A percentile compares a stretch with the other conserved stretches of the same genome.
phyloP scores from a whole-genome alignment of 2,888 invertebrate genomes.

The Amphimallon solstitiale region DNA sequence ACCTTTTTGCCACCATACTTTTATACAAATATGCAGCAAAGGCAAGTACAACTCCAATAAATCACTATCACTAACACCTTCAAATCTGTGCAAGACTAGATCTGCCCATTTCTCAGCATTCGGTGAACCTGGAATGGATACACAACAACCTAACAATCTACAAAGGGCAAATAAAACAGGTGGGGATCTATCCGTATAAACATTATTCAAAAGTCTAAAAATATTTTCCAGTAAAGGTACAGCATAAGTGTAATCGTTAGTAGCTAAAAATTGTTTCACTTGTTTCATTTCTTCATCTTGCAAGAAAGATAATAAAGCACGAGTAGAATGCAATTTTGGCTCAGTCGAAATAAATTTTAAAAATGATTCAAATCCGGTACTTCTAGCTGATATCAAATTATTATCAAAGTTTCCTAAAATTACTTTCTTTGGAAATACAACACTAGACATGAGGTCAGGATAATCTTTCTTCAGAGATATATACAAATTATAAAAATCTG shows the following conservation, averaged over 20 bases:
- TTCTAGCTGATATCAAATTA: slow-evolving; percentile 72
- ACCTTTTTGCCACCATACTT: slow-evolving; percentile 73
- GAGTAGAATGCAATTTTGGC: slow-evolving; percentile 68
- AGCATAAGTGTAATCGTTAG: slow-evolving; percentile 70
- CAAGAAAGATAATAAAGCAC: slow-evolving; percentile 70
- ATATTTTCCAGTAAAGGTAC: slow-evolving; percentile 73
- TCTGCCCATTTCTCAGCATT: slow-evolving; percentile 76
- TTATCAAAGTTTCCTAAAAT: slow-evolving; percentile 77
- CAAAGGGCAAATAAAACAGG: slow-evolving; percentile 75
- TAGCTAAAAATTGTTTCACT: slow-evolving; percentile 69
- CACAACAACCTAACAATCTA: slow-evolving; percentile 72
- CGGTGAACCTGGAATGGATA: slow-evolving; percentile 64
- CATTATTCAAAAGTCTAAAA: slow-evolving; percentile 73
- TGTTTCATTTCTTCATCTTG: slow-evolving; percentile 72
- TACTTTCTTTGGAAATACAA: slow-evolving; percentile 76
- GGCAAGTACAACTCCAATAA: slow-evolving; percentile 76
- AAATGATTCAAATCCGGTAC: slow-evolving; percentile 73
- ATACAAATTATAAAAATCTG: slow-evolving; percentile 75
- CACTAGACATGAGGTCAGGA: slow-evolving; percentile 65
- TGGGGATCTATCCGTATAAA: slow-evolving; percentile 75
- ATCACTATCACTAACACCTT: slow-evolving; percentile 78
- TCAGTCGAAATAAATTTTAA: slow-evolving; percentile 68
- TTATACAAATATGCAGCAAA: slow-evolving; percentile 73
- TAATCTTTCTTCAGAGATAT: slow-evolving; percentile 70
- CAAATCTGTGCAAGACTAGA: slow-evolving; percentile 75